These are phyloP conservation scores for Falco naumanni DNA, from an alignment of 2,797 vertebrate genomes.

Conservation along the genomic window DNA sequence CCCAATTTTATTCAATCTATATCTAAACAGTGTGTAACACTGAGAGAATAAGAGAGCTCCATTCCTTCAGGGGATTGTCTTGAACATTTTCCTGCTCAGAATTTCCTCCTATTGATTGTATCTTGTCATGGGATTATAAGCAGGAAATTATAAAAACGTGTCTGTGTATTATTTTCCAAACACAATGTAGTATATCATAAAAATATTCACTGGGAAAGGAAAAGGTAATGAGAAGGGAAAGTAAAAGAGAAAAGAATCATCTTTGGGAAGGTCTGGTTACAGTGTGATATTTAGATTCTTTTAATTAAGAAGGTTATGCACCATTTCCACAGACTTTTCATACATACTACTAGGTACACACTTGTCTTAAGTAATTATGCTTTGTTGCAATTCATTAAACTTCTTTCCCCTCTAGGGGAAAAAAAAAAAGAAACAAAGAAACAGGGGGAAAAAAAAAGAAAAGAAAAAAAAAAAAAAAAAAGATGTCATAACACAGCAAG, in stretches of 20 bases:
- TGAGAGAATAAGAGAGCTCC: background rate
- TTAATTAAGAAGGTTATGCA: background rate
- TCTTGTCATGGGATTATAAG: background rate
- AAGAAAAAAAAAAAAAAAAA: background rate
- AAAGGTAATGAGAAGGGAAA: background rate
- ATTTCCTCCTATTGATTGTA: background rate
- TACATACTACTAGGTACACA: background rate
- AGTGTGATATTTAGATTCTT: background rate
- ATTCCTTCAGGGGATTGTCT: background rate
- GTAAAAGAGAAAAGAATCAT: background rate
- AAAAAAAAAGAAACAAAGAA: too few relatives aligned
- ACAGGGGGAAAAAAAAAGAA: too few relatives aligned
- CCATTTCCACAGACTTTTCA: background rate
- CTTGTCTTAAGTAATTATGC: background rate
- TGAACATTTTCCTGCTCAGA: background rate
- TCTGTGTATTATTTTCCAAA: background rate
- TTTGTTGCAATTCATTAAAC: background rate
- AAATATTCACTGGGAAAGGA: background rate
- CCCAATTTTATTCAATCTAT: background rate
- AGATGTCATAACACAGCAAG: background rate
- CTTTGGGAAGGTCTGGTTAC: background rate
- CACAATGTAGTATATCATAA: background rate
- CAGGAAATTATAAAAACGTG: background rate
- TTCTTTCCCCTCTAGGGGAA: background rate
- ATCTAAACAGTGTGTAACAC: background rate